Percentiles rank a stretch among this genome's conserved stretches.
These are phyloP conservation scores for Oenanthe melanoleuca DNA, from an alignment of 2,113 vertebrate genomes.

Conservation along the genomic window DNA sequence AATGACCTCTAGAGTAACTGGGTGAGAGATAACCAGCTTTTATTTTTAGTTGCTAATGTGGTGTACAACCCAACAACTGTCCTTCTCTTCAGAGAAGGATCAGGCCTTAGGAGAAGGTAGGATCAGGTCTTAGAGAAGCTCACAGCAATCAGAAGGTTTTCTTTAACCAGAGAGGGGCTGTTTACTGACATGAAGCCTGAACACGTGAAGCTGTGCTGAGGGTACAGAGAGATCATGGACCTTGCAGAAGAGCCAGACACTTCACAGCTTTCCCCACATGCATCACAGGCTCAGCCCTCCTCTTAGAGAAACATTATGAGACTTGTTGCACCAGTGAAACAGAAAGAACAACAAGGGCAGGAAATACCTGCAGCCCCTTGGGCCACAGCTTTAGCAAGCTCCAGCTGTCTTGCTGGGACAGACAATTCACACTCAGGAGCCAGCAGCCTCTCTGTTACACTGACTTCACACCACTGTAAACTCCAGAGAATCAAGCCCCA, in stretches of 20 bases:
- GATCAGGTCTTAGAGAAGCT: constrained; percentile 34
- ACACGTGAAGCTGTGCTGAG: background rate
- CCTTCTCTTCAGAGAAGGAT: constrained; percentile 30
- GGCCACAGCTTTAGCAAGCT: background rate
- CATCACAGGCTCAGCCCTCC: background rate
- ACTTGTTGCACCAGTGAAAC: background rate
- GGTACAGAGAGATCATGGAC: background rate
- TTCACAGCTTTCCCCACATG: background rate
- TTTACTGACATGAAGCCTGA: background rate
- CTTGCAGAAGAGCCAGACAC: background rate
- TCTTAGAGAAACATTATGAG: background rate
- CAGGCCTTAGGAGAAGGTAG: constrained; percentile 14
- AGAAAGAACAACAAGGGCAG: background rate
- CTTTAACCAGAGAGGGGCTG: background rate
- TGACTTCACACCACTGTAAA: background rate
- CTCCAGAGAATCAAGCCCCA: background rate
- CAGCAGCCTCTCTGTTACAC: background rate
- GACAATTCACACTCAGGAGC: background rate
- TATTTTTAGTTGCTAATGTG: constrained; percentile 16
- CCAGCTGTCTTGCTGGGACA: background rate
- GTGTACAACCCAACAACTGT: background rate
- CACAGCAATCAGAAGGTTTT: constrained; percentile 33
- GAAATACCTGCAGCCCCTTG: background rate
- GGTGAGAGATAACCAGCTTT: constrained; percentile 46
- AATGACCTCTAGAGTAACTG: background rate